A percentile compares a stretch with the other conserved stretches of the same genome.
phyloP scores from a whole-genome alignment of 2,113 vertebrate species.

The Hymenochirus boettgeri region DNA sequence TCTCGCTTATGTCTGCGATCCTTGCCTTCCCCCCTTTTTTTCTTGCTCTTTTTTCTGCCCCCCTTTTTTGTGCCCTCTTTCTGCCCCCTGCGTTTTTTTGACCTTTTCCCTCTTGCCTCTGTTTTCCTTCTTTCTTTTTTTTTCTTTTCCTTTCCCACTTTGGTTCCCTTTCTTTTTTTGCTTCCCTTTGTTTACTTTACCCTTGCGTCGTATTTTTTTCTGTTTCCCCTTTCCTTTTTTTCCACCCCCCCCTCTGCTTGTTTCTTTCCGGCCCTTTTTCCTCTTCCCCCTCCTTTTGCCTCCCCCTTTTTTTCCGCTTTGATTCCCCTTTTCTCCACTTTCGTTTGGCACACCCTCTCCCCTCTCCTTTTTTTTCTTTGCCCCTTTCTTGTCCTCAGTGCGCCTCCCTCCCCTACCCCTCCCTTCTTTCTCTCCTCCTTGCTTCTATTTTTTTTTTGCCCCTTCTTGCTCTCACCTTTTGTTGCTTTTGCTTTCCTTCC shows the following conservation, averaged over 20 bases:
- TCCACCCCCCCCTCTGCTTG: not conserved
- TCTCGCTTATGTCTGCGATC: not conserved
- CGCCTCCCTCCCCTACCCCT: too few species aligned
- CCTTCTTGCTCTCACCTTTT: not conserved
- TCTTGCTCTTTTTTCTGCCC: too few species aligned
- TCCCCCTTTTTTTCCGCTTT: too few species aligned
- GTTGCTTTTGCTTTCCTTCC: not conserved
- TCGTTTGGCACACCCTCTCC: not conserved
- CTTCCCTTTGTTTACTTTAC: not conserved
- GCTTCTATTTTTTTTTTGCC: not conserved
- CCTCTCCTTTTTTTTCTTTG: too few species aligned
- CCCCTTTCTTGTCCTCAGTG: not conserved
- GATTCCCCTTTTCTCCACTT: not conserved
- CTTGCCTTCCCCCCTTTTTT: not conserved
- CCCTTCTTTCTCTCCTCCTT: too few species aligned
- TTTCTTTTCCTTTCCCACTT: not conserved
- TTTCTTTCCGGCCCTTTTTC: not conserved
- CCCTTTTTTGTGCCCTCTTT: not conserved
- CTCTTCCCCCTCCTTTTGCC: not conserved
- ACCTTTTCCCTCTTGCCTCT: too few species aligned
- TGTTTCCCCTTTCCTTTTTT: not conserved
- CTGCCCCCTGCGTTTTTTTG: not conserved
- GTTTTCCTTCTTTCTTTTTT: not conserved
- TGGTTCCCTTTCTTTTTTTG: accelerated
- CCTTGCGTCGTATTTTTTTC: not conserved